These are phyloP conservation scores for Sebastes alutus DNA, from an alignment of 2,797 vertebrate species.

Conservation along the genomic window DNA sequence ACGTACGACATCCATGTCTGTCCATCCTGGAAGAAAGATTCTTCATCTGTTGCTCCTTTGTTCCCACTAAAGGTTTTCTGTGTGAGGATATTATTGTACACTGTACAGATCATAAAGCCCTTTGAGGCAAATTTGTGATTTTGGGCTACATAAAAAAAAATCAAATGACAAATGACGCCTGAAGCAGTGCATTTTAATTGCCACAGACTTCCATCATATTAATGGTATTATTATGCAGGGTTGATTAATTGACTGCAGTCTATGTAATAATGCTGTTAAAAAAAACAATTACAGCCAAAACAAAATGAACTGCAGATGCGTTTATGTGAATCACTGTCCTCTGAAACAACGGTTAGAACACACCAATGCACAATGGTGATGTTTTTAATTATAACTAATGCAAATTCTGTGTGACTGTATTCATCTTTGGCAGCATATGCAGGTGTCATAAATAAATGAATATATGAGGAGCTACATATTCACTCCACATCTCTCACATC, in stretches of 20 bases:
- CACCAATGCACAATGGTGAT: not conserved
- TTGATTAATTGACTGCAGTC: slow-evolving; percentile 16
- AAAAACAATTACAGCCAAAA: not conserved
- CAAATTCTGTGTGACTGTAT: not conserved
- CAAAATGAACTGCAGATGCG: not conserved
- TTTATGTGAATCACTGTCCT: not conserved
- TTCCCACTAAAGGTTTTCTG: not conserved
- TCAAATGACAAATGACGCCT: not conserved
- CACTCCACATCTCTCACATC: not conserved
- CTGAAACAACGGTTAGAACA: not conserved
- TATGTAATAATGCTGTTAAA: not conserved
- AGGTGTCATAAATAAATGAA: not conserved
- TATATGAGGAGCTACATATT: not conserved
- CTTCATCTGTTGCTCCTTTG: not conserved
- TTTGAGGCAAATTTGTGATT: too few species aligned
- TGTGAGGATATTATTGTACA: not conserved
- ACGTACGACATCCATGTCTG: not conserved
- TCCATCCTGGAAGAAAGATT: not conserved
- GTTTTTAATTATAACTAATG: not conserved
- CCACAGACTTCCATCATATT: not conserved
- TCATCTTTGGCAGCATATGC: not conserved
- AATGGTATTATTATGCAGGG: not conserved
- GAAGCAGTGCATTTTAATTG: slow-evolving; percentile 4
- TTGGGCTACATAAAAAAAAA: not conserved
- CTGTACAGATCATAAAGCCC: not conserved